Base-by-base conservation (phyloP, 2,888 invertebrate genomes). In the Tetranychus truncatus region DNA sequence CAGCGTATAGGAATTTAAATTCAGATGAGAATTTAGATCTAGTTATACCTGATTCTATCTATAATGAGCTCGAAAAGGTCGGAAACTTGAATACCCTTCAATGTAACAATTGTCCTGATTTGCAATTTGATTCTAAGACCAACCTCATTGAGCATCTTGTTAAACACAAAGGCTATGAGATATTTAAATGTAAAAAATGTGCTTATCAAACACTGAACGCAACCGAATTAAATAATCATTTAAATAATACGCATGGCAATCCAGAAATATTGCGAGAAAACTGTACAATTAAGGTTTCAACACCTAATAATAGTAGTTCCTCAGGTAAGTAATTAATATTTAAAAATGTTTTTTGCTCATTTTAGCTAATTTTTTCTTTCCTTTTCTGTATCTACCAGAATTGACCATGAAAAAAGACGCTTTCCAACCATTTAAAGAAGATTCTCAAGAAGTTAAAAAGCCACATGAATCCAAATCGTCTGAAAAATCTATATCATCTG, bases 131-230 rank as follows among this genome's bases (percentile, higher is more conserved):
- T 1, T 84, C 85, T 45, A 80, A 85, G 20, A 83, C 84, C 74
- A 85, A 86, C 78, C 81, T 89, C 7, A 84, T 87, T 44, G 82
- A 84, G 74, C 89, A 89, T 79, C 87, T 88, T 83, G 87, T 88
- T 0, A 81, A 83, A 5, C 89, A 90, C 81, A 86, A 88, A 76
- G 87, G 88, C 77, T 89, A 89, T 88, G 86, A 88, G 80, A 86
- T 89, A 45, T 91, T 88, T 81, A 88, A 88, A 75, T 91, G 91
- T 81, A 88, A 87, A 80, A 82, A 88, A 21, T 91, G 91, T 82
- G 75, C 77, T 65, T 78, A 77, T 69, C 76, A 78, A 69, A 69
- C 69, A n/a, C n/a, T 69, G 11, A 20, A 7, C 21, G 69, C n/a
- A n/a, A 20, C 21, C 21, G 69, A 69, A n/a, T 11, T 69, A 11